Base-by-base conservation (phyloP, 2,888 invertebrate species). In the Argyra leucocephala region DNA sequence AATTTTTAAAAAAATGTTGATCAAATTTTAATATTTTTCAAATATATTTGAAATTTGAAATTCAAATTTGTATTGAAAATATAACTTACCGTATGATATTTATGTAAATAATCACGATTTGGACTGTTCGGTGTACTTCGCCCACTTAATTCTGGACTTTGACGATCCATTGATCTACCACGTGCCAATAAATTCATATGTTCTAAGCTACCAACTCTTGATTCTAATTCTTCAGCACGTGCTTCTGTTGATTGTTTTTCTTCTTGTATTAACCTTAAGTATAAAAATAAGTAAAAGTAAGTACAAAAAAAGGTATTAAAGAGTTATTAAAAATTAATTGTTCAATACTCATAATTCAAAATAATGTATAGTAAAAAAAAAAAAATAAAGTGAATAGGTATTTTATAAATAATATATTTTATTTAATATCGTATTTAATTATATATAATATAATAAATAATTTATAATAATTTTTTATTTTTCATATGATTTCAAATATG, bases 241-340 rank as follows among this genome's bases (percentile, higher is more conserved):
- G 96, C 94, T 81, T 99, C 98, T 0, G 99, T 95, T 78, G 87
- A 93, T 81, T 95, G 94, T 78, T 97, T 97, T 81, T 97, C 97
- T 81, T 96, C 96, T 84, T 97, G 91, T 58, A 87, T 87, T 78
- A 87, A 82, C 7, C 84, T 74, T 22, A 67, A 64, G 62, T 37
- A 62, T n/a, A 62, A 62, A 61, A 61, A 7, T 12, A 61, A 61
- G 22, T 26, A 18, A 26, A 9, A 61, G 7, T 12, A 61, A 61
- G 22, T 26, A 18, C 12, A 9, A 31, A 31, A 31, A 2, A 31
- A 26, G 26, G 26, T 26, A n/a, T n/a, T n/a, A n/a, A n/a, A n/a
- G n/a, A n/a, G n/a, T n/a, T n/a, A n/a, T n/a, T n/a, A n/a, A n/a
- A n/a, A n/a, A n/a, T n/a, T n/a, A n/a, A n/a, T n/a, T n/a, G n/a